Base-by-base conservation (phyloP, 2,797 vertebrate species). In the Gorsachius magnificus region DNA sequence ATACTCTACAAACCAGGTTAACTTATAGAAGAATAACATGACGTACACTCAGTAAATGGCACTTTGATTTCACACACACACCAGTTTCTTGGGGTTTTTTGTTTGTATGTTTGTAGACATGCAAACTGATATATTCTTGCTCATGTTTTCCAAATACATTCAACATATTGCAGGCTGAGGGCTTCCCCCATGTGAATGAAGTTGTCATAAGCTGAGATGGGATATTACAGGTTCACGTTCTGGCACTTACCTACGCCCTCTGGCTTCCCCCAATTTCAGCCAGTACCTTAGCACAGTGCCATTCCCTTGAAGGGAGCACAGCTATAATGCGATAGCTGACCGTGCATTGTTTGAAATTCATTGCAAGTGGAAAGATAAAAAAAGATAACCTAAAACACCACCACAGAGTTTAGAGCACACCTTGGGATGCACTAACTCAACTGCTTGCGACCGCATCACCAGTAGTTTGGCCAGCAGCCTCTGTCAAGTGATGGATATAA, bases 41-140 rank as follows among this genome's bases (percentile, higher is more conserved):
- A 10, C 2, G 6, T 36, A 63, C 10, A 10, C 29, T 16, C 0
- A 0, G 22, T 50, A 79, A 79, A 66, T 4, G 4, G 9, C 46
- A 46, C 41, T 41, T 41, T 15, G 14, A 41, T 41, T 41, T 41
- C 41, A 41, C 41, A 41, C 41, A 14, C 41, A 14, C 41, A 41
- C 41, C 33, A n/a, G 13, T 54, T 90, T 38, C 36, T 35, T 58
- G 9, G 50, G 13, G 7, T 50, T 50, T 25, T 14, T 50, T 50
- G 29, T 11, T 54, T 54, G 10, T 18, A 18, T 53, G 10, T 29
- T 56, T 22, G 45, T 10, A 75, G 70, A 50, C 10, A 19, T 12
- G 6, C 36, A 46, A 66, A 56, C n/a, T 4, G 10, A 0, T 16
- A n/a, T 3, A 19, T 9, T 43, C 43, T 14, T 46, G 53, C 43